Evolutionary conservation across 2,797 vertebrate species (phyloP), one percentile per base, ranked within the genome.

Genomic region (Onychomys arenicola): DNA sequence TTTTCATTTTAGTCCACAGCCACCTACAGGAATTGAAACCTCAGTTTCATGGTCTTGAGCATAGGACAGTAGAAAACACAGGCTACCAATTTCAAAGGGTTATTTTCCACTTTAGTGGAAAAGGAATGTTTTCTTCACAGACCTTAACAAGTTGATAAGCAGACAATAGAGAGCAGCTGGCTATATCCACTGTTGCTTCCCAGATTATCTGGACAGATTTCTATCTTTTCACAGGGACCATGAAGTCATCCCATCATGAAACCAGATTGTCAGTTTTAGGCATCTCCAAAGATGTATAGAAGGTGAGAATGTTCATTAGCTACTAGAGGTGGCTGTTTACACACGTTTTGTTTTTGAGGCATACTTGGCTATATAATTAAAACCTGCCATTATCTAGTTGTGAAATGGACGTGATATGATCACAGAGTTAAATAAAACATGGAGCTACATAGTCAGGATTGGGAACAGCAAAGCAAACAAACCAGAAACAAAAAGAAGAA

Each of bases 401-500:
- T 55, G 46, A 57, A 92, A 80, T 49, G 49, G 32, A 78, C 21
- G 19, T 65, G 43, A 78, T 25, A 11, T 76, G 59, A 84, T 55
- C 61, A 75, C 3, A 80, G 17, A 80, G 21, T 76, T 71, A 91
- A 93, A 49, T 23, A 69, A 94, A 85, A 65, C 76, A 32, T n/a
- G 6, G 37, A 67, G 65, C 21, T 71, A 17, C 40, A 4, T 76
- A 69, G 59, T 61, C 73, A 73, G 57, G 16, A 69, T 78, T 65
- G 52, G 34, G 73, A 96, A 90, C 32, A 65, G 25, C 49, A 83
- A 69, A 77, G 43, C 61, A 96, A 92, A 49, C 55, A 92, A 95
- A 92, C 43, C 34, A 80, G 69, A 90, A 92, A 90, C 21, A 46
- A 84, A 49, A 65, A 93, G 37, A 73, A 73, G 52, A 88, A 95